A percentile compares a stretch with the other conserved stretches of the same genome.
These are phyloP conservation scores for Apocheima hispidaria DNA, from an alignment of 2,888 invertebrate species.

Conservation along the genomic window DNA sequence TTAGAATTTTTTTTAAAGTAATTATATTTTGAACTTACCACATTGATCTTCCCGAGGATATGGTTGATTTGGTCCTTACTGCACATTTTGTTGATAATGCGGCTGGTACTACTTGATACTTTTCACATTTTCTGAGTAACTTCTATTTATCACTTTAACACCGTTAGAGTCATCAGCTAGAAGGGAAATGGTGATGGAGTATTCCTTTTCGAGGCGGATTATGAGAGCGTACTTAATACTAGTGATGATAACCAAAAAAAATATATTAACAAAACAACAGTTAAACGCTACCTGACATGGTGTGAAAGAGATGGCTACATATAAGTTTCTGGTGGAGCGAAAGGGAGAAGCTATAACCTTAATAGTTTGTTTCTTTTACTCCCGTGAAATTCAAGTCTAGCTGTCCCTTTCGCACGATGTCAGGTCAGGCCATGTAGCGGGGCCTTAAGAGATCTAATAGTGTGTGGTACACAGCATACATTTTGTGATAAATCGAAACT, in stretches of 20 bases:
- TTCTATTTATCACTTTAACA: slow-evolving; percentile 48
- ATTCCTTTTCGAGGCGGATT: slow-evolving; percentile 35
- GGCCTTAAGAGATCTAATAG: too few relatives aligned
- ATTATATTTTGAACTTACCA: slow-evolving; percentile 83
- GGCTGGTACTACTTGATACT: slow-evolving; percentile 45
- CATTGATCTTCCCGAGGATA: slow-evolving; percentile 91
- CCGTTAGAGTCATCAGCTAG: slow-evolving; percentile 26
- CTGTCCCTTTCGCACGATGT: too few relatives aligned
- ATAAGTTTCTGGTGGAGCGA: too few relatives aligned
- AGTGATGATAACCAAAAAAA: neutral
- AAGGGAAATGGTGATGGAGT: slow-evolving; percentile 10
- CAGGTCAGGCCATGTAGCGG: too few relatives aligned
- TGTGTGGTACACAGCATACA: too few relatives aligned
- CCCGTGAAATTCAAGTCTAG: too few relatives aligned
- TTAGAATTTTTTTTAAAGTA: slow-evolving; percentile 1
- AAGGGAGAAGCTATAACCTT: too few relatives aligned
- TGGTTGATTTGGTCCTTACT: slow-evolving; percentile 90
- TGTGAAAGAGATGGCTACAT: too few relatives aligned
- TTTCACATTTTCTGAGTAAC: slow-evolving; percentile 67
- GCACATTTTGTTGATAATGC: slow-evolving; percentile 81
- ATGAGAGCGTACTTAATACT: neutral
- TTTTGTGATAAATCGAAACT: too few relatives aligned
- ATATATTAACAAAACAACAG: neutral
- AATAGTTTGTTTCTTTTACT: too few relatives aligned
- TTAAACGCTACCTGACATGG: too few relatives aligned